Evolutionary conservation across 2,113 vertebrate genomes (phyloP).

Genomic region (Boulengeromyrus knoepffleri): DNA sequence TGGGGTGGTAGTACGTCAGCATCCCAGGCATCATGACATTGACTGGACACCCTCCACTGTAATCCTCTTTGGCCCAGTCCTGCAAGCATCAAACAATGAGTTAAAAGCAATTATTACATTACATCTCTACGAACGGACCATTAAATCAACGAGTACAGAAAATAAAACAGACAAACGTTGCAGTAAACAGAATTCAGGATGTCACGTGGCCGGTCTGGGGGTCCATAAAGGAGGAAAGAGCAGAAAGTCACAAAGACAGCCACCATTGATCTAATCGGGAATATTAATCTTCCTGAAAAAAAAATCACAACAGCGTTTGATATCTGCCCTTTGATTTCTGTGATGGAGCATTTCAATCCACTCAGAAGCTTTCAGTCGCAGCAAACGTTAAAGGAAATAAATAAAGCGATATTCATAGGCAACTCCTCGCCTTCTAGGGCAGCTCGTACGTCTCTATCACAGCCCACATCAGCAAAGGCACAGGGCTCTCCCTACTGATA

Average conservation of each 20-base stretch:
- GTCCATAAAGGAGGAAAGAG: background rate
- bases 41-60: constrained; percentile 59
- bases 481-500: background rate
- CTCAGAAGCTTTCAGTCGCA: background rate
- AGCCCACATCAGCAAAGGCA: background rate
- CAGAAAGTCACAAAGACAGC: background rate
- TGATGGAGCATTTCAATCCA: constrained; percentile 7
- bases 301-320: background rate
- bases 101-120: too few relatives aligned
- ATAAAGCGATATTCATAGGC: background rate
- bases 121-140: background rate
- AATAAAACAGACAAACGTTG: background rate
- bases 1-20: constrained; percentile 58
- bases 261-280: background rate
- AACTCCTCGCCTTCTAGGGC: background rate
- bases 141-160: background rate
- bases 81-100: constrained; percentile 27
- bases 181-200: background rate
- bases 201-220: background rate
- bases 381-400: background rate
- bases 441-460: background rate
- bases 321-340: background rate
- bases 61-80: constrained; percentile 62
- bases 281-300: background rate
- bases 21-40: constrained; percentile 63